A percentile compares a stretch with the other conserved stretches of the same genome.
These are phyloP conservation scores for Ecdyonurus torrentis DNA, from an alignment of 2,888 invertebrate species.

Conservation along the genomic window DNA sequence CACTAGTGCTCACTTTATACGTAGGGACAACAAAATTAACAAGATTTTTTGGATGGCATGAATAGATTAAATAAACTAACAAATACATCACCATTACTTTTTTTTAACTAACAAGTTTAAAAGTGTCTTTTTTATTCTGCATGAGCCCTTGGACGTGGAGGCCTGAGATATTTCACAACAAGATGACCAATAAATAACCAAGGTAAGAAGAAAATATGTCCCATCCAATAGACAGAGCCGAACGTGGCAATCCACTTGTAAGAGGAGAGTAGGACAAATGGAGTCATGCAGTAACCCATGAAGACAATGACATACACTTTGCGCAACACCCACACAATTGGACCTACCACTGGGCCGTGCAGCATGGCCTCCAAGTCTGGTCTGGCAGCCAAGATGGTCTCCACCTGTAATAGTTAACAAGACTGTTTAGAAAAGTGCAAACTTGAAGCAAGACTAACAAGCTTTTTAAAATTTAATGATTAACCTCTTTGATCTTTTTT, in stretches of 20 bases:
- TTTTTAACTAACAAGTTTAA: no score
- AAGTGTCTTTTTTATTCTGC: no score
- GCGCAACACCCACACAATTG: slow-evolving; percentile 37
- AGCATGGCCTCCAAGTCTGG: slow-evolving; percentile 29
- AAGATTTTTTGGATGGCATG: no score
- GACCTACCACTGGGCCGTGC: slow-evolving; percentile 24
- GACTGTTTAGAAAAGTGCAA: neutral
- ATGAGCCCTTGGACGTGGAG: slow-evolving; percentile 10
- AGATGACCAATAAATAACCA: slow-evolving; percentile 38
- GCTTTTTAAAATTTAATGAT: no score
- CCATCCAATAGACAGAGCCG: slow-evolving; percentile 45
- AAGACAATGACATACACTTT: slow-evolving; percentile 60
- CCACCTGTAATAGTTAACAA: neutral
- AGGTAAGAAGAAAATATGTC: slow-evolving; percentile 44
- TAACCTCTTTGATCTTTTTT: no score
- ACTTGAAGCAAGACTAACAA: no score
- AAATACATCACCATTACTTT: no score
- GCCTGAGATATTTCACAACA: slow-evolving; percentile 21
- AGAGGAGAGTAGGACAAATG: slow-evolving; percentile 54
- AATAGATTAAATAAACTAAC: no score
- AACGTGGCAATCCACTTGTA: slow-evolving; percentile 49
- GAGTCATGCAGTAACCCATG: slow-evolving; percentile 67
- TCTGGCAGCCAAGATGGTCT: slow-evolving; percentile 11
- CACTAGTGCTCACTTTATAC: no score
- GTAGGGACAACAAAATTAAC: no score